These are phyloP conservation scores for Macrobrachium nipponense DNA, from an alignment of 1,140 invertebrate species.

Conservation along the genomic window DNA sequence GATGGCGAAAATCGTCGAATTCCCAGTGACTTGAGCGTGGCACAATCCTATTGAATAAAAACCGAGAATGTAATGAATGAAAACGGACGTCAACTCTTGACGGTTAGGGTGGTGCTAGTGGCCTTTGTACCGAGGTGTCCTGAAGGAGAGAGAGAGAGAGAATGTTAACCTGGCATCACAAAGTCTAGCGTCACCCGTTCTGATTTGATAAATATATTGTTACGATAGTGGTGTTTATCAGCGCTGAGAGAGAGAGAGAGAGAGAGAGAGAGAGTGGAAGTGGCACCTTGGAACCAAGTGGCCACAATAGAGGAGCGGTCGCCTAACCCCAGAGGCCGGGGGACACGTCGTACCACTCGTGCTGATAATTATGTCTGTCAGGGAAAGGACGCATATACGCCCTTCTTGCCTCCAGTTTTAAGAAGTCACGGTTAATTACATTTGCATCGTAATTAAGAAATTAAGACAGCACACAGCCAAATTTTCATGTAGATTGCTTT, in stretches of 20 bases:
- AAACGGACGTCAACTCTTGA: too few relatives aligned
- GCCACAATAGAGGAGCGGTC: slow-evolving; percentile 12
- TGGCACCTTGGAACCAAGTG: slow-evolving; percentile 19
- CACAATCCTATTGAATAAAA: too few relatives aligned
- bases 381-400: slow-evolving; percentile 55
- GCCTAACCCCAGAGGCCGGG: slow-evolving; percentile 36
- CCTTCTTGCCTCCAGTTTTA: slow-evolving; percentile 60
- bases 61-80: too few relatives aligned
- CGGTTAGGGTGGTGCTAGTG: neutral
- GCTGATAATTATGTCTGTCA: slow-evolving; percentile 63
- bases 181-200: too few relatives aligned
- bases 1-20: too few relatives aligned
- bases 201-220: too few relatives aligned
- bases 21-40: too few relatives aligned
- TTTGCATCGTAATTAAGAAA: slow-evolving; percentile 64
- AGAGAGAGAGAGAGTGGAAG: slow-evolving; percentile 8
- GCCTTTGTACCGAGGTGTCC: neutral
- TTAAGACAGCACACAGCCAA: slow-evolving; percentile 61
- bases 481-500: slow-evolving; percentile 64
- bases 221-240: too few relatives aligned
- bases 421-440: slow-evolving; percentile 64
- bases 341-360: slow-evolving; percentile 52
- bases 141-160: neutral
- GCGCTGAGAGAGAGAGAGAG: neutral
- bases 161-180: too few relatives aligned